Evolutionary conservation across 2,797 vertebrate species (phyloP), one percentile per base, ranked within the genome.

Genomic region (Diceros bicornis): DNA sequence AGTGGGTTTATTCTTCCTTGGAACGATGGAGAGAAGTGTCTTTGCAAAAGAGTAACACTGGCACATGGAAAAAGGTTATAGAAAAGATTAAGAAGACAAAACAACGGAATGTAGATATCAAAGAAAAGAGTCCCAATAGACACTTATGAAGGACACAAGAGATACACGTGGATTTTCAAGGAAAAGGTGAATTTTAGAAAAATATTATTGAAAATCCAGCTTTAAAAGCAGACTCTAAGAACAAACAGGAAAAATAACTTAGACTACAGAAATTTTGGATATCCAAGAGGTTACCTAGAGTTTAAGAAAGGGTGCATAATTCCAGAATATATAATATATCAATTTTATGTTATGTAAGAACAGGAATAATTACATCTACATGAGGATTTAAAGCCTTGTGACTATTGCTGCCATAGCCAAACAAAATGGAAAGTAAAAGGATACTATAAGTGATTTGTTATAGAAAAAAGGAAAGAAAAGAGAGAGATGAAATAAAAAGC

Each of bases 191-290:
- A 61, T 50, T 78, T 89, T 37, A 96, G 17, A 87, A 82, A 83
- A 94, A 77, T 88, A 77, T 68, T 44, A 0, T 37, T 94, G 57
- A 82, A 92, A 88, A 87, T 21, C 4, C 34, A 91, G n/a, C 66
- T 83, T 94, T 96, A 61, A 91, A 91, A 89, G 29, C 23, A 92
- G 18, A 79, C 8, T 75, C 72, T n/a, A 84, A 77, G 62, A 95
- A 83, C 55, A 72, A 62, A 62, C 8, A 20, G 34, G 74, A 94
- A 47, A 77, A 74, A 68, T 34, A 95, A 66, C 25, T 79, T 66
- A 75, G 50, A 85, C 69, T n/a, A 47, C 27, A 78, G 66, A 71
- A 92, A 92, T 94, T 93, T 47, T 89, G 41, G 55, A 84, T 13
- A 75, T 7, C 59, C 12, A 21, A 83, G 18, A 69, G 10, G 14